Base-by-base conservation (phyloP, 2,113 vertebrate genomes). In the Thymallus thymallus region DNA sequence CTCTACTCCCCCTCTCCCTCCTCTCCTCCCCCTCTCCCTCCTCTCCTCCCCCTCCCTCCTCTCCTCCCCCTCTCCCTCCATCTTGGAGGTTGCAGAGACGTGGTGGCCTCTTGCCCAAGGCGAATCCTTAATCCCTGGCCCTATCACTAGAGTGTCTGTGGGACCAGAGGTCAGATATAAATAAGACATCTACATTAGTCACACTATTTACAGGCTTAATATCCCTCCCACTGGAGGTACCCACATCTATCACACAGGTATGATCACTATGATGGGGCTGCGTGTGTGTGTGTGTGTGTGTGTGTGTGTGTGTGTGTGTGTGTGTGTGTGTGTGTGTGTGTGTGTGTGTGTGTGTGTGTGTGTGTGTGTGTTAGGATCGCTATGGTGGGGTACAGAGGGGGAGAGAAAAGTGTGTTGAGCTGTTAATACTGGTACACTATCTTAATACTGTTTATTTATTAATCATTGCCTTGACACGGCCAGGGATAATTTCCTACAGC, bases 181-280 rank as follows among this genome's bases (percentile, higher is more conserved):
- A 88, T 86, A 84, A 75, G 70, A 86, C 86, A 82, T 81, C 77
- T 76, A 45, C 76, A 84, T 88, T 84, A 81, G 85, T 81, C 64
- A 72, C 30, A 46, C 76, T 77, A 71, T 85, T 77, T 86, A 82
- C 78, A 73, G 74, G 71, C 75, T 78, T 80, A 71, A 84, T 61
- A 73, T 85, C 72, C 75, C 48, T 72, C 72, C 72, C 77, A 74
- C 70, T 5, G 45, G 45, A 51, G 46, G 51, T 66, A 78, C 68
- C 64, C 80, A 67, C 18, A 16, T 64, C 62, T 26, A 64, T 64
- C 62, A 26, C 62, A 26, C 24, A 64, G 62, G 22, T 29, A 64
- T 64, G 62, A 26, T 64, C 22, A 23, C 62, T 64, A 63, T 63
- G 22, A 61, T 23, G 58, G 58, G 58, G 26, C 48, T 5, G 29